Evolutionary conservation across 30 jellyfish, hydroid and myxozoan genomes (phyloP).

Genomic region (Aurelia sp.): DNA sequence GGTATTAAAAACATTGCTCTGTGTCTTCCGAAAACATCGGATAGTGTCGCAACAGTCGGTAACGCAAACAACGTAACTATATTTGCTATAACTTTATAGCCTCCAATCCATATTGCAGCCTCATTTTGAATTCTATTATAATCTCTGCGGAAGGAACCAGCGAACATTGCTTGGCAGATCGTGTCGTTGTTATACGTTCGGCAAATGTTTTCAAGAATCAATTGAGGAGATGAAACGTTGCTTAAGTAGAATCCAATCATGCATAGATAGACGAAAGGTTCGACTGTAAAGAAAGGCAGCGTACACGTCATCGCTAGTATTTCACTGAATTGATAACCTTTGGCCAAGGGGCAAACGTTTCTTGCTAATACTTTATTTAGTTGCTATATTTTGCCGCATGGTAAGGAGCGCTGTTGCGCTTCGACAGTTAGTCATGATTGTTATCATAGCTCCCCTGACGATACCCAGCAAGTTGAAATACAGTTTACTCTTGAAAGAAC

Average conservation of each 20-base stretch:
- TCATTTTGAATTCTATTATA: constrained; percentile 22
- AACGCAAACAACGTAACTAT: constrained; percentile 11
- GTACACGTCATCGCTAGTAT: neutral
- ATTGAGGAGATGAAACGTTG: constrained; percentile 22
- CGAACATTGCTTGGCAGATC: constrained; percentile 32
- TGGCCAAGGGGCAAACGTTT: too few species aligned
- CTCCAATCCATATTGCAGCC: constrained; percentile 30
- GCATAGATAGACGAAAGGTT: constrained; percentile 34
- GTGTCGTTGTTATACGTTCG: constrained; percentile 1
- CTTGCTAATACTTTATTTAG: too few species aligned
- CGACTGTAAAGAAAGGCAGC: constrained; percentile 28
- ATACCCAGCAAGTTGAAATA: too few species aligned
- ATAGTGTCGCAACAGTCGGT: constrained; percentile 29
- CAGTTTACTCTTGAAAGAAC: too few species aligned
- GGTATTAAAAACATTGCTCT: constrained; percentile 37
- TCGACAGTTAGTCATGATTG: too few species aligned
- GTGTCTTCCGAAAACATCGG: constrained; percentile 31
- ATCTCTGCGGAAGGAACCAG: constrained; percentile 2
- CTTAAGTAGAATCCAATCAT: constrained; percentile 36
- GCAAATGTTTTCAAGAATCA: constrained; percentile 40
- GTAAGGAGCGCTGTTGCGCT: too few species aligned
- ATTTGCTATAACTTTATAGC: neutral
- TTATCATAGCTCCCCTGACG: too few species aligned
- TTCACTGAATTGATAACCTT: too few species aligned
- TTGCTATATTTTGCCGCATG: too few species aligned